These are phyloP conservation scores for Caenorhabditis virilis DNA, from an alignment of 2,888 invertebrate species.

Conservation along the genomic window DNA sequence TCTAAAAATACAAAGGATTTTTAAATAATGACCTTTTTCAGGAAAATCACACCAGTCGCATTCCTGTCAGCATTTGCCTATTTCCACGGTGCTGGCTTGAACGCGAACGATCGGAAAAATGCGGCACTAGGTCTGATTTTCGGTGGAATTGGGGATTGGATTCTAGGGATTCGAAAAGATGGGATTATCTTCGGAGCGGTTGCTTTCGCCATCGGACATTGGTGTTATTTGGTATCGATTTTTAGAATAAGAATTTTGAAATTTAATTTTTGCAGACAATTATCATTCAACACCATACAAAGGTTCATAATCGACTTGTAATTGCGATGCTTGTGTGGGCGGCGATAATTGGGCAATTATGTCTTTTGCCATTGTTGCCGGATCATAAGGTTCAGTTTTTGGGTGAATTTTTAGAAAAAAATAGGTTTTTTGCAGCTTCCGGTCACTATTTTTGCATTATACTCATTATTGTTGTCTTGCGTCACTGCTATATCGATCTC, in stretches of 20 bases:
- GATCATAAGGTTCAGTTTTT: slow-evolving; percentile 13
- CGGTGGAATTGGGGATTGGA: slow-evolving; percentile 58
- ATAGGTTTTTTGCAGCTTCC: slow-evolving; percentile 7
- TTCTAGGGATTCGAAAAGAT: slow-evolving; percentile 48
- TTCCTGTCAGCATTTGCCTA: slow-evolving; percentile 42
- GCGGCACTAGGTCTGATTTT: slow-evolving; percentile 44
- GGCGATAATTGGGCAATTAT: slow-evolving; percentile 40
- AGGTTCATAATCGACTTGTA: slow-evolving; percentile 26
- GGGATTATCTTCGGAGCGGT: slow-evolving; percentile 57
- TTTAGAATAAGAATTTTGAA: not conserved
- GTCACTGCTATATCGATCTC: slow-evolving; percentile 44
- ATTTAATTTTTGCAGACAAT: slow-evolving; percentile 21
- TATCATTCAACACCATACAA: slow-evolving; percentile 19
- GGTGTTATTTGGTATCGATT: slow-evolving; percentile 49
- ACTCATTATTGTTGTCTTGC: slow-evolving; percentile 48
- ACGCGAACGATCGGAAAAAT: slow-evolving; percentile 28
- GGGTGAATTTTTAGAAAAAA: not conserved
- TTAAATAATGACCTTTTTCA: too few species aligned
- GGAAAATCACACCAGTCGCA: slow-evolving; percentile 53
- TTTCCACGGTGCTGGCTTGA: slow-evolving; percentile 37
- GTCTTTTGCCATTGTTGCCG: slow-evolving; percentile 32
- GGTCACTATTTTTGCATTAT: slow-evolving; percentile 40
- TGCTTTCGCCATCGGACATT: slow-evolving; percentile 57
- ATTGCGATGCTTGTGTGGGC: slow-evolving; percentile 38
- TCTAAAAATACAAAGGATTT: too few species aligned